Evolutionary conservation across 2,797 vertebrate species (phyloP).

Genomic region (Echeneis naucrates): DNA sequence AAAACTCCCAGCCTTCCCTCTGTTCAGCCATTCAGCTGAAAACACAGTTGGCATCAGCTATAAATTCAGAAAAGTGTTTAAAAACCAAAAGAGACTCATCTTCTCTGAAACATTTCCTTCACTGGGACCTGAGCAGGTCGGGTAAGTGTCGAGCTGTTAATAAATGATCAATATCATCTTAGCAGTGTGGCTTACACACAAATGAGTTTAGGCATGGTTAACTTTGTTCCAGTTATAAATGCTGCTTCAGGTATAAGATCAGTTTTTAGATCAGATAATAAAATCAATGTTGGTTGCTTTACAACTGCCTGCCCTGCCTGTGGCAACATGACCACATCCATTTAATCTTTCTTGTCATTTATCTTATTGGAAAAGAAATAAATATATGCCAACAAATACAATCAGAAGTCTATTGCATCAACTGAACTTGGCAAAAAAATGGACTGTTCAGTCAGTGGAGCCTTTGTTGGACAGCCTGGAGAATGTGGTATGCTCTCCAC

Average conservation of each 20-base stretch:
- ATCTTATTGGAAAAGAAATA: background rate
- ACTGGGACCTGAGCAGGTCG: background rate
- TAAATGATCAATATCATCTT: background rate
- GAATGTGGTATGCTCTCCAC: conserved; percentile 68
- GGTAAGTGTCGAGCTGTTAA: background rate
- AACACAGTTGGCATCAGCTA: background rate
- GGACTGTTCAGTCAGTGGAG: conserved; percentile 24
- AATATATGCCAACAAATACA: background rate
- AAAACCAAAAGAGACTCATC: background rate
- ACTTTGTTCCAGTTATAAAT: background rate
- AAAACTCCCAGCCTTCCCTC: background rate
- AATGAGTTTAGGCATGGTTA: background rate
- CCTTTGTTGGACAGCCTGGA: conserved; percentile 51
- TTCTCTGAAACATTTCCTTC: background rate
- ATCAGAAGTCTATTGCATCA: background rate
- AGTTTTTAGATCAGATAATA: background rate
- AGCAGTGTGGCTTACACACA: background rate
- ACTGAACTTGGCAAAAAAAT: conserved; percentile 43
- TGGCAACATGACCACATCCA: background rate
- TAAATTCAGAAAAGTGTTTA: background rate
- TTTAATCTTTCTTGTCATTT: background rate
- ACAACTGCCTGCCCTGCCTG: background rate
- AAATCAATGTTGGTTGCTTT: background rate
- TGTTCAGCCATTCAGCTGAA: background rate
- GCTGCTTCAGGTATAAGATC: background rate